phyloP scores from a whole-genome alignment of 2,797 vertebrate species.

The Micrastur ruficollis region DNA sequence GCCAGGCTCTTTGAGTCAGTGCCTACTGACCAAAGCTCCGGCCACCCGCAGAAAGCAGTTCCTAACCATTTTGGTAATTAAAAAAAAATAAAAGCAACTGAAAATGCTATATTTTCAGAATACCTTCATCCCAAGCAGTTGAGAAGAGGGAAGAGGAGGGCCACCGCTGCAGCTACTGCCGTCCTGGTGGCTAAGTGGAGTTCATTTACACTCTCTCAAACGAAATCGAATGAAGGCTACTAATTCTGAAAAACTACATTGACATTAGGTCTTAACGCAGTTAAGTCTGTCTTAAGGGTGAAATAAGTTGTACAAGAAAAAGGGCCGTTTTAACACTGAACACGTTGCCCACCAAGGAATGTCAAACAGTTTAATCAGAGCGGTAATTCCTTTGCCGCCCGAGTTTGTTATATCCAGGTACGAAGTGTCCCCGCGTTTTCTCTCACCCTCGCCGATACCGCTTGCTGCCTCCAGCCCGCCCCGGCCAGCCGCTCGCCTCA shows the following conservation, averaged over 20 bases:
- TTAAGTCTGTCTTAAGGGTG: neutral
- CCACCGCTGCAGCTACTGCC: neutral
- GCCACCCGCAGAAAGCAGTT: accelerated
- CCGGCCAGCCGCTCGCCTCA: neutral
- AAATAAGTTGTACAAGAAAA: neutral
- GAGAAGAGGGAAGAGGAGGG: neutral
- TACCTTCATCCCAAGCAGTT: neutral
- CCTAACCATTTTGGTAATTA: neutral
- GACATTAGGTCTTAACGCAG: neutral
- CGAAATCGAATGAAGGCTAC: neutral
- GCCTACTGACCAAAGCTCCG: neutral
- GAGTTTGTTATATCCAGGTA: accelerated
- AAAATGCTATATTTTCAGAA: neutral
- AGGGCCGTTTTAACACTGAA: neutral
- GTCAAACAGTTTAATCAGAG: neutral
- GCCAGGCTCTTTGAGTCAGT: neutral
- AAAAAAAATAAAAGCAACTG: neutral
- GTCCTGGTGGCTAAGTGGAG: too few relatives aligned
- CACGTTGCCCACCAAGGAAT: neutral
- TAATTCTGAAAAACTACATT: neutral
- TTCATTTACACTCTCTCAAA: neutral
- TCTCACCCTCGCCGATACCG: neutral
- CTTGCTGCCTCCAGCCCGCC: neutral
- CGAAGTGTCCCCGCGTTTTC: accelerated
- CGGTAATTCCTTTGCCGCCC: accelerated